These are phyloP conservation scores for Paralichthys olivaceus DNA, from an alignment of 2,113 vertebrate species.

Conservation along the genomic window DNA sequence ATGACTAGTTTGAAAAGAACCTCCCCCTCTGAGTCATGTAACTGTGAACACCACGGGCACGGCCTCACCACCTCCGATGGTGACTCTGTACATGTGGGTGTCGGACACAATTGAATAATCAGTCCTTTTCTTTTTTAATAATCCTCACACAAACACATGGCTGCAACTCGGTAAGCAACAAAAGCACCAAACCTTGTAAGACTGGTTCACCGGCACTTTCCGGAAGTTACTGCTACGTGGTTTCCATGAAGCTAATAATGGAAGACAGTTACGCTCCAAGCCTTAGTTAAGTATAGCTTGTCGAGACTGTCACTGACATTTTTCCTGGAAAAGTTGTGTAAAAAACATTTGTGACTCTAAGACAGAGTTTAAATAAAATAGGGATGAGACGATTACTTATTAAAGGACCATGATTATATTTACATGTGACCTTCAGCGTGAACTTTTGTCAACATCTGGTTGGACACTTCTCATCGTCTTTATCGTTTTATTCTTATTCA, in stretches of 20 bases:
- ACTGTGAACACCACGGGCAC: slow-evolving; percentile 13
- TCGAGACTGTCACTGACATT: no score
- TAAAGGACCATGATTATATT: background rate
- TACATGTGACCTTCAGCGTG: background rate
- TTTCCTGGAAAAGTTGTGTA: no score
- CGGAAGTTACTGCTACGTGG: background rate
- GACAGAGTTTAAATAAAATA: background rate
- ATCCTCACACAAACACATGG: background rate
- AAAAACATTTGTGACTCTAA: no score
- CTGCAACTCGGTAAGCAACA: no score
- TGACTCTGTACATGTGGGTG: slow-evolving; percentile 19
- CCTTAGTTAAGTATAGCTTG: background rate
- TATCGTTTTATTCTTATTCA: background rate
- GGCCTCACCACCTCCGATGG: background rate
- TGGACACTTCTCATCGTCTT: background rate
- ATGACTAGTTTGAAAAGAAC: slow-evolving; percentile 26
- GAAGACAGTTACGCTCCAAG: slow-evolving; percentile 26
- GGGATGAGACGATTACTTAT: no score
- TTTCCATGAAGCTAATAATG: background rate
- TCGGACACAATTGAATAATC: slow-evolving; percentile 9
- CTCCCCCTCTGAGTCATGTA: slow-evolving; percentile 38
- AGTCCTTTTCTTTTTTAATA: slow-evolving; percentile 1
- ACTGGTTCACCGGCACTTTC: slow-evolving; percentile 22
- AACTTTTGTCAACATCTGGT: background rate
- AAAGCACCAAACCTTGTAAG: slow-evolving; percentile 10